Evolutionary conservation across 92 coral and sea anemone genomes (phyloP).

Genomic region (Epizoanthus scotinus): DNA sequence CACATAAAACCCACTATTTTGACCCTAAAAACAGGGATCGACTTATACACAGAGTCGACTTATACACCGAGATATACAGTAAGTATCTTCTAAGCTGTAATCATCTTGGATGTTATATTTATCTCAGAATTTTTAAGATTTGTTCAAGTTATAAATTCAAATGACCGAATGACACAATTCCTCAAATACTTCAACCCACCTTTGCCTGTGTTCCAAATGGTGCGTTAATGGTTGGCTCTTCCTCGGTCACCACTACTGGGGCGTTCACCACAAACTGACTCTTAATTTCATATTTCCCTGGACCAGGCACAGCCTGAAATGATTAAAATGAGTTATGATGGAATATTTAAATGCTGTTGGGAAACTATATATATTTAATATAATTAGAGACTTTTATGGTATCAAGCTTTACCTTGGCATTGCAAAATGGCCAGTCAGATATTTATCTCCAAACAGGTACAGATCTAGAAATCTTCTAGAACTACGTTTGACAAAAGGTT

Average conservation of each 20-base stretch:
- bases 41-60: too few species aligned
- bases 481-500: too few species aligned
- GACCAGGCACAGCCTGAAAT: conserved; percentile 91
- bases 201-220: conserved; percentile 97
- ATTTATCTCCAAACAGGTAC: too few species aligned
- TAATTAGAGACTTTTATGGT: too few species aligned
- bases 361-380: neutral
- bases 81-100: too few species aligned
- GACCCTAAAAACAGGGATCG: too few species aligned
- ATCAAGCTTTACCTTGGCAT: too few species aligned
- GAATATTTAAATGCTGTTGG: neutral
- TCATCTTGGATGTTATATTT: neutral
- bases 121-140: neutral
- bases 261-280: conserved; percentile 79
- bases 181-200: conserved; percentile 50
- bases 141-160: neutral
- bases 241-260: conserved; percentile 45
- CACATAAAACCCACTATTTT: too few species aligned
- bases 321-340: neutral
- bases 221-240: conserved; percentile 80
- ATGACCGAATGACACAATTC: neutral
- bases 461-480: too few species aligned
- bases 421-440: too few species aligned
- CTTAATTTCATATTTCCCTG: conserved; percentile 93
- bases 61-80: too few species aligned